A percentile compares a stretch with the other conserved stretches of the same genome.
These are phyloP conservation scores for Hyppa rectilinea DNA, from an alignment of 2,888 invertebrate genomes.

Conservation along the genomic window DNA sequence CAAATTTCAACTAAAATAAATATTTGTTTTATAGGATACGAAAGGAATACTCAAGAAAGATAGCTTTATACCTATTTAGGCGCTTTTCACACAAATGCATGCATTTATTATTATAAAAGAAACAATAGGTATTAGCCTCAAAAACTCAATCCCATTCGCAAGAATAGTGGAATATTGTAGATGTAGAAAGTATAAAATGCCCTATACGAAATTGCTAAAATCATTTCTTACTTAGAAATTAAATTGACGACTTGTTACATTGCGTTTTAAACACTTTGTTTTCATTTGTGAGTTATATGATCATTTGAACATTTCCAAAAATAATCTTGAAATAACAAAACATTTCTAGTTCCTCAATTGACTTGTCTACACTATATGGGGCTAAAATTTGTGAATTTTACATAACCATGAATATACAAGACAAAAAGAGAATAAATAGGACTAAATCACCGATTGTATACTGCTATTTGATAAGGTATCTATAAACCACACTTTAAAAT, in stretches of 20 bases:
- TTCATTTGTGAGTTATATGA: background rate
- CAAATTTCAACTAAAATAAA: conserved; percentile 45
- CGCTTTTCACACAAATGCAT: conserved; percentile 52
- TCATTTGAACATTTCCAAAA: background rate
- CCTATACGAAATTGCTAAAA: conserved; percentile 17
- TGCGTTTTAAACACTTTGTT: background rate
- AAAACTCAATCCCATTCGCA: conserved; percentile 29
- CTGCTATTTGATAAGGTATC: conserved; percentile 40
- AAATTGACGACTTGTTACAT: background rate
- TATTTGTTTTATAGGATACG: conserved; percentile 25
- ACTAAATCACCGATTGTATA: conserved; percentile 12
- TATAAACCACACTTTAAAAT: conserved; percentile 46
- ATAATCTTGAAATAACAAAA: background rate
- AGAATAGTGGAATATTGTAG: conserved; percentile 14
- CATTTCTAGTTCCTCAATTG: conserved; percentile 2
- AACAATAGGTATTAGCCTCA: conserved; percentile 41
- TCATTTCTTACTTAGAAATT: background rate
- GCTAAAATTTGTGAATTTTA: background rate
- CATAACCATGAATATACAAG: background rate
- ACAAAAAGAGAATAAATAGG: conserved; percentile 9
- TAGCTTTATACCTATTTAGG: conserved; percentile 44
- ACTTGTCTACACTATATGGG: conserved; percentile 8
- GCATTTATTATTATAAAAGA: conserved; percentile 47
- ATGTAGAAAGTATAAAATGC: conserved; percentile 6
- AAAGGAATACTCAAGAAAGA: conserved; percentile 21